Evolutionary conservation across 2,113 vertebrate species (phyloP).

Genomic region (Gavia stellata): DNA sequence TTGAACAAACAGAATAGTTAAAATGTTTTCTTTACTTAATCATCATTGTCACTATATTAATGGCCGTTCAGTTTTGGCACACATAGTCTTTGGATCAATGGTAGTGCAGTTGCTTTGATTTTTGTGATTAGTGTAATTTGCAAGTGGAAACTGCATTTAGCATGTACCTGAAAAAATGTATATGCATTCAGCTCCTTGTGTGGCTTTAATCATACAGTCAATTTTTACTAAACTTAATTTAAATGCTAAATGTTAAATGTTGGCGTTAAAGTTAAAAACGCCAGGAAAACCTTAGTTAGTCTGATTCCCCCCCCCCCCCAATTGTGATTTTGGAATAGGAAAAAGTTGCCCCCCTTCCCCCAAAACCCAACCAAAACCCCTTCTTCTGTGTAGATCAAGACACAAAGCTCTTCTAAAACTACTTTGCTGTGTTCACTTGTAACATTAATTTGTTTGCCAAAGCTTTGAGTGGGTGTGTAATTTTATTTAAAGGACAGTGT

Average conservation of each 20-base stretch:
- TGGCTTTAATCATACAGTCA: background rate
- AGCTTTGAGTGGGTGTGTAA: background rate
- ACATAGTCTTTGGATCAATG: background rate
- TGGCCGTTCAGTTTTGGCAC: background rate
- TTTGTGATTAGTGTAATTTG: background rate
- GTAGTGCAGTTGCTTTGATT: background rate
- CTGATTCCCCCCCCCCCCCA: no score
- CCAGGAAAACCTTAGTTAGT: background rate
- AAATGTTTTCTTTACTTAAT: background rate
- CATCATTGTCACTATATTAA: background rate
- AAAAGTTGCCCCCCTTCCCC: background rate
- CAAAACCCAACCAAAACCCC: background rate
- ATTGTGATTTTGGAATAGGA: background rate
- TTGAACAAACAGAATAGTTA: background rate
- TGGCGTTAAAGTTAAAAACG: background rate
- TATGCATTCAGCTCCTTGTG: background rate
- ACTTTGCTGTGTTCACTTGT: background rate
- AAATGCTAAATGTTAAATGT: background rate
- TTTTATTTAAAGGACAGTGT: slow-evolving; percentile 3
- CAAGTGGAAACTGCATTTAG: background rate
- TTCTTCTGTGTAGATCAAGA: background rate
- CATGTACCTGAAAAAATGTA: background rate
- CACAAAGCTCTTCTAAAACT: background rate
- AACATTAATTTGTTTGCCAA: background rate
- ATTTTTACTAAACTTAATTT: background rate